A percentile compares a stretch with the other conserved stretches of the same genome.
These are phyloP conservation scores for Zhuqinia jingwanae DNA, from an alignment of 2,888 invertebrate species.

Conservation along the genomic window DNA sequence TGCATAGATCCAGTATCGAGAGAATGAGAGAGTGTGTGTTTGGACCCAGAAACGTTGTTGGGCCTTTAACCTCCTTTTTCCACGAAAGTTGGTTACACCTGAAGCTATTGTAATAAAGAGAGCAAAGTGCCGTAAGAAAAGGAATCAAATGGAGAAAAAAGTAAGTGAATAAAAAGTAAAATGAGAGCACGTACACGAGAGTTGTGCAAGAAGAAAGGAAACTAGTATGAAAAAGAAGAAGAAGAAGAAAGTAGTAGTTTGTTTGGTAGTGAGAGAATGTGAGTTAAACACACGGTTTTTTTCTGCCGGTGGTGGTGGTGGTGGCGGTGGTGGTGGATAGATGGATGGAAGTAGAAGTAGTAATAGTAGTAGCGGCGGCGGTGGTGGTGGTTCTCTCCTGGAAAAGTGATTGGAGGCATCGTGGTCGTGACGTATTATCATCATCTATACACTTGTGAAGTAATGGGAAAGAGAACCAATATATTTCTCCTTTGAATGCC, in stretches of 20 bases:
- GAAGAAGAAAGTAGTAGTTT: background rate
- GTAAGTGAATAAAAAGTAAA: constrained; percentile 51
- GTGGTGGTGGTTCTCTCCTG: background rate
- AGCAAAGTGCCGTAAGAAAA: constrained; percentile 47
- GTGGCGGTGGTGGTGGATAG: background rate
- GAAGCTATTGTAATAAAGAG: constrained; percentile 54
- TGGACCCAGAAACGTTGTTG: constrained; percentile 17
- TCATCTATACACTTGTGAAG: constrained; percentile 67
- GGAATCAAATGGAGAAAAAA: constrained; percentile 55
- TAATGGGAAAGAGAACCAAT: constrained; percentile 65
- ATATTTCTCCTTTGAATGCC: constrained; percentile 43
- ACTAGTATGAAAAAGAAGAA: too few species aligned
- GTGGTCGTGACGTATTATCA: constrained; percentile 68
- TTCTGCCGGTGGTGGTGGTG: background rate
- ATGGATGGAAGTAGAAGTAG: too few species aligned
- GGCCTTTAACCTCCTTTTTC: constrained; percentile 32
- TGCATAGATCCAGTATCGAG: background rate
- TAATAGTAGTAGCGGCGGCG: background rate
- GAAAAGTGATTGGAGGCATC: constrained; percentile 65
- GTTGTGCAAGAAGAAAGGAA: background rate
- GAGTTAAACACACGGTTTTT: background rate
- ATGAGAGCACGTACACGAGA: constrained; percentile 7
- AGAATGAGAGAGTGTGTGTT: too few species aligned
- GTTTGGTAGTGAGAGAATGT: background rate
- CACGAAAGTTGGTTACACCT: constrained; percentile 51